These are phyloP conservation scores for Notiomystis cincta DNA, from an alignment of 2,113 vertebrate genomes.

Conservation along the genomic window DNA sequence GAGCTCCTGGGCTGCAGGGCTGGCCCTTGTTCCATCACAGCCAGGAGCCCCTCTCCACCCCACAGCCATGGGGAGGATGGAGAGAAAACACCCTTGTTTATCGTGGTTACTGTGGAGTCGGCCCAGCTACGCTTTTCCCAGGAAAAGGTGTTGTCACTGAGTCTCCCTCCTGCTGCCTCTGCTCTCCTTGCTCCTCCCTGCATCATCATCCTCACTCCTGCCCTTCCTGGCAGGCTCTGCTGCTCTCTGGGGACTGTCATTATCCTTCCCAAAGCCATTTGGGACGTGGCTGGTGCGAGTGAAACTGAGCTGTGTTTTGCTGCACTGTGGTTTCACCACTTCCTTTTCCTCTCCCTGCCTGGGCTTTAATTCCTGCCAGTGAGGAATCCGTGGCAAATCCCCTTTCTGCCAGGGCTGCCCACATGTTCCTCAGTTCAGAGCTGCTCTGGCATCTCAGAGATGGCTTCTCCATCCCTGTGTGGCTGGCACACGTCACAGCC, in stretches of 20 bases:
- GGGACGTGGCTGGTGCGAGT: not conserved
- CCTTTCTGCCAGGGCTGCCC: slow-evolving; percentile 7
- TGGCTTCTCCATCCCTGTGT: not conserved
- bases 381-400: not conserved
- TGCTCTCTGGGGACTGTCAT: not conserved
- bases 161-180: not conserved
- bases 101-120: rapidly evolving
- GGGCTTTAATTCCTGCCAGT: not conserved
- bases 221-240: not conserved
- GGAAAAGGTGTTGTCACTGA: not conserved
- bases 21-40: not conserved
- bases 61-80: not conserved
- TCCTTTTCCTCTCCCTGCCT: slow-evolving; percentile 21
- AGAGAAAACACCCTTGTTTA: not conserved
- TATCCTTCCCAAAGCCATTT: not conserved
- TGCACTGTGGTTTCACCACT: not conserved
- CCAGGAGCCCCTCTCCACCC: not conserved
- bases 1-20: too few relatives aligned
- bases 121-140: not conserved
- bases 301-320: not conserved
- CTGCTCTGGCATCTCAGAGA: not conserved
- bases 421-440: not conserved
- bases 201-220: not conserved
- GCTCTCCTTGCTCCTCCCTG: not conserved
- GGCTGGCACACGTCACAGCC: not conserved